These are phyloP conservation scores for Oryzias melastigma DNA, from an alignment of 2,113 vertebrate genomes.

Conservation along the genomic window DNA sequence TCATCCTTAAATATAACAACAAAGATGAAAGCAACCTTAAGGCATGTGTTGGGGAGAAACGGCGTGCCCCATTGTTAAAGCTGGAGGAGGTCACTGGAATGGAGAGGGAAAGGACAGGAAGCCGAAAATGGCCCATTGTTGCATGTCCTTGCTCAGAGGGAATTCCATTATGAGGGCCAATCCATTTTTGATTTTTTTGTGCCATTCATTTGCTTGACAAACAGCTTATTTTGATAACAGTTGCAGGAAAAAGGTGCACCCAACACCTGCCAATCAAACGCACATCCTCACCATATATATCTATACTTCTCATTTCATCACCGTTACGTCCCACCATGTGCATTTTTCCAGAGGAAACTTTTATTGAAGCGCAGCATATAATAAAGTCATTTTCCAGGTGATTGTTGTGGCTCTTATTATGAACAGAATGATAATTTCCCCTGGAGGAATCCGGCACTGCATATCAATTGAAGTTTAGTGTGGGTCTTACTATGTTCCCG, in stretches of 20 bases:
- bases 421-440: conserved; percentile 76
- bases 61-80: conserved; percentile 69
- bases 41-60: conserved; percentile 57
- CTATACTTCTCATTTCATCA: conserved; percentile 68
- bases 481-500: conserved; percentile 76
- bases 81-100: conserved; percentile 69
- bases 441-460: conserved; percentile 66
- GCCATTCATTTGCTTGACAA: conserved; percentile 68
- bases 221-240: conserved; percentile 70
- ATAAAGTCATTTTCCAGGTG: conserved; percentile 78
- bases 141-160: conserved; percentile 72
- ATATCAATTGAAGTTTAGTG: conserved; percentile 77
- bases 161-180: conserved; percentile 73
- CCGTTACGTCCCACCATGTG: conserved; percentile 48
- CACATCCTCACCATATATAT: conserved; percentile 40
- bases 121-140: conserved; percentile 72
- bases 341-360: conserved; percentile 66
- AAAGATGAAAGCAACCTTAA: conserved; percentile 63
- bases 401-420: conserved; percentile 76
- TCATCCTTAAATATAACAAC: conserved; percentile 79
- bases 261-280: conserved; percentile 67
- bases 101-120: conserved; percentile 70
- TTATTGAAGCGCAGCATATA: conserved; percentile 68
- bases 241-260: conserved; percentile 59
- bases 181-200: conserved; percentile 68